Evolutionary conservation across 2,888 invertebrate species (phyloP).

Genomic region (Cryptophagus acutangulus): DNA sequence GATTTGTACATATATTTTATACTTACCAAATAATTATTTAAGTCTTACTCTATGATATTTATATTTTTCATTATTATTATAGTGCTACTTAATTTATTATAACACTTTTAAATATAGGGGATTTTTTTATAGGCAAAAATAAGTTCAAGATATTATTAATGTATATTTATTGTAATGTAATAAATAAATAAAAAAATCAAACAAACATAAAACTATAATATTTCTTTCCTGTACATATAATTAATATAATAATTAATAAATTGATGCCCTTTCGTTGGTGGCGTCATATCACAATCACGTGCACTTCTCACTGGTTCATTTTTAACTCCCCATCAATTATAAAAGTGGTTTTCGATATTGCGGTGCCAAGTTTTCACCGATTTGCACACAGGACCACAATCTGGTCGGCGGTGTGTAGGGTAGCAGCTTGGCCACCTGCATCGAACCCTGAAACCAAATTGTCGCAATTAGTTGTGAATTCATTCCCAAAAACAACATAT

Average conservation of each 20-base stretch:
- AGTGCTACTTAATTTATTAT: too few species aligned
- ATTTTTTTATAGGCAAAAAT: too few species aligned
- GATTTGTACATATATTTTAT: too few species aligned
- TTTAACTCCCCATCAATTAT: slow-evolving; percentile 21
- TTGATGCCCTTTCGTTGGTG: slow-evolving; percentile 16
- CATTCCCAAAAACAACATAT: neutral
- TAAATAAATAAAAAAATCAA: too few species aligned
- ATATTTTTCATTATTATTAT: too few species aligned
- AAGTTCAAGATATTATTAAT: too few species aligned
- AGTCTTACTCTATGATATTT: too few species aligned
- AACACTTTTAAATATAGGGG: too few species aligned
- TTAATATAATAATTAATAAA: slow-evolving; percentile 3
- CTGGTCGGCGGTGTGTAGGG: slow-evolving; percentile 43
- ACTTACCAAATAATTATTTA: too few species aligned
- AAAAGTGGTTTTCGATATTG: slow-evolving; percentile 42
- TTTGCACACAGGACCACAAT: slow-evolving; percentile 45
- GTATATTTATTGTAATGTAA: too few species aligned
- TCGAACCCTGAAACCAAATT: slow-evolving; percentile 43
- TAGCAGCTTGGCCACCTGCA: slow-evolving; percentile 48
- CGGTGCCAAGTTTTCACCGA: slow-evolving; percentile 38
- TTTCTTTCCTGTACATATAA: neutral
- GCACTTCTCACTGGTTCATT: neutral
- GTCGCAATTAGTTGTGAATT: slow-evolving; percentile 1
- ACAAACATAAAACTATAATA: too few species aligned
- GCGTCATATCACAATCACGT: slow-evolving; percentile 18